Evolutionary conservation across 2,888 invertebrate genomes (phyloP).

Genomic region (Macrostomum cliftonense): DNA sequence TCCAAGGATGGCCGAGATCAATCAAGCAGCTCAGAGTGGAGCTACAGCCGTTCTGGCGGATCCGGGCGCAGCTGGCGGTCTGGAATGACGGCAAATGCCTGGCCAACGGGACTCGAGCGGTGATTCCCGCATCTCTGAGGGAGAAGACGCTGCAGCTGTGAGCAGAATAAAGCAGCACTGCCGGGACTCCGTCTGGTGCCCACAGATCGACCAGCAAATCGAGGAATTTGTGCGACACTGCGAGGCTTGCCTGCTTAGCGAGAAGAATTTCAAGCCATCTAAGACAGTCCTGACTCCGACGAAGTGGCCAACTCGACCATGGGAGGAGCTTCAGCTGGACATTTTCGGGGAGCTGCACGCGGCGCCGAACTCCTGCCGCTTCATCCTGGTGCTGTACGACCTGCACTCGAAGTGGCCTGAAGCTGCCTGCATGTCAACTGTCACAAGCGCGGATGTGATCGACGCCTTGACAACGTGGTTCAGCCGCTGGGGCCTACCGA

Average conservation of each 20-base stretch:
- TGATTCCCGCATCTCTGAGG: conserved; percentile 2
- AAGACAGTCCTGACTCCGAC: background rate
- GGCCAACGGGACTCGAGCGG: background rate
- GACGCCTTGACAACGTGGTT: conserved; percentile 1
- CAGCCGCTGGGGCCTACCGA: too few relatives aligned
- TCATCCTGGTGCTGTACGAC: background rate
- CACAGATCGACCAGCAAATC: conserved; percentile 2
- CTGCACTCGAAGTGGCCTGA: conserved; percentile 3
- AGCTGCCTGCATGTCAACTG: background rate
- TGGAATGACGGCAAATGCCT: conserved; percentile 1
- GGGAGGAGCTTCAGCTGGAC: conserved; percentile 1
- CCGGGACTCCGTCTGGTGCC: conserved; percentile 4
- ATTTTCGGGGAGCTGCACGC: background rate
- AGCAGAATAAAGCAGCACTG: conserved; percentile 4
- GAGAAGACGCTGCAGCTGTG: background rate
- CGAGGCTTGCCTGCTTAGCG: conserved; percentile 1
- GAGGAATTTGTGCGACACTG: conserved; percentile 2
- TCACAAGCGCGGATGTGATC: background rate
- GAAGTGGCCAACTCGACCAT: conserved; percentile 1
- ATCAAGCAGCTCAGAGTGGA: too few relatives aligned
- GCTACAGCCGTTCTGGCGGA: background rate
- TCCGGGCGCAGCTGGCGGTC: background rate
- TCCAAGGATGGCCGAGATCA: too few relatives aligned
- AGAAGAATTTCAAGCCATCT: background rate
- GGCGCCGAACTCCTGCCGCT: background rate